Evolutionary conservation across 2,888 invertebrate genomes (phyloP).

Genomic region (Napeogenes inachia): DNA sequence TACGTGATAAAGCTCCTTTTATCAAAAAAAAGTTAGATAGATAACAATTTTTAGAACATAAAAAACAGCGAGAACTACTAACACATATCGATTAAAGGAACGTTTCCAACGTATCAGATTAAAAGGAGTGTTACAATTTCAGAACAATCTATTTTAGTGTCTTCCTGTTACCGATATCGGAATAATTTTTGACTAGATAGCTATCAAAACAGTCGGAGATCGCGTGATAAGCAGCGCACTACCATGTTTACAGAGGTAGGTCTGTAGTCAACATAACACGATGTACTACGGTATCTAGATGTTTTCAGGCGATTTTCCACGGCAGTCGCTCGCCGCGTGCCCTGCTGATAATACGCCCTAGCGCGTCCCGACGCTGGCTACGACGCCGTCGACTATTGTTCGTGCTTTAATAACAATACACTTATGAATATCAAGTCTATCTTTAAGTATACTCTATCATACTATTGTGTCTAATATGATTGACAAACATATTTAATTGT

Average conservation of each 20-base stretch:
- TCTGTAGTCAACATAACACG: constrained; percentile 19
- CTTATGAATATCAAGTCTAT: background rate
- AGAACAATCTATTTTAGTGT: background rate
- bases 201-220: constrained; percentile 24
- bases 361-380: constrained; percentile 39
- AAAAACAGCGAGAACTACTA: too few relatives aligned
- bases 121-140: background rate
- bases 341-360: constrained; percentile 41
- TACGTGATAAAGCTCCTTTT: too few relatives aligned
- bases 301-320: constrained; percentile 38
- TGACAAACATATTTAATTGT: too few relatives aligned
- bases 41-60: too few relatives aligned
- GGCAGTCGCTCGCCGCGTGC: constrained; percentile 51
- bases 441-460: too few relatives aligned
- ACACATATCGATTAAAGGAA: too few relatives aligned
- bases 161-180: constrained; percentile 1
- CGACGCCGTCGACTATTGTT: constrained; percentile 37
- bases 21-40: too few relatives aligned
- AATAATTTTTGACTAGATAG: constrained; percentile 18
- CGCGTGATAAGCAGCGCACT: constrained; percentile 43
- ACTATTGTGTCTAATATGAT: too few relatives aligned
- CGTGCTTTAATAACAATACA: constrained; percentile 26
- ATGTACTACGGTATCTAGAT: constrained; percentile 26
- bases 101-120: too few relatives aligned
- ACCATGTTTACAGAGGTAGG: constrained; percentile 47